Conservation (phyloP, 92 coral and sea anemone genomes). For the Virgularia gustaviana region DNA sequence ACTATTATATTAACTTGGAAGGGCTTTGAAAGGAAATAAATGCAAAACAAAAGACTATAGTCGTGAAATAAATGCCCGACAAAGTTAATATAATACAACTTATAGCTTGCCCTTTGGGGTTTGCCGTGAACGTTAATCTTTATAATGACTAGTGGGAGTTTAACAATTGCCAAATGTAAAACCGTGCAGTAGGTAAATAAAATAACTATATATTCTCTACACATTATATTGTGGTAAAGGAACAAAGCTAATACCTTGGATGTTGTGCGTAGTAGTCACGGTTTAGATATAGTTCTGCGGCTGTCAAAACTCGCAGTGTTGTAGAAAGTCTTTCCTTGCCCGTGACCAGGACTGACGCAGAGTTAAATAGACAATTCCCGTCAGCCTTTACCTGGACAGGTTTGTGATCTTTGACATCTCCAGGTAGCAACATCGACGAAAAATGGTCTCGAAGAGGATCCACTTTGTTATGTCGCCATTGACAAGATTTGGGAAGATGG, state of each 20-base stretch:
- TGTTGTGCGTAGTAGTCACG: conserved; percentile 48
- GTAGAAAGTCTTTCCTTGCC: conserved; percentile 52
- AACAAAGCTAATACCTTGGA: conserved; percentile 35
- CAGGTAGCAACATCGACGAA: conserved; percentile 1
- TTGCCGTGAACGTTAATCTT: no score
- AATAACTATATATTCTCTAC: no score
- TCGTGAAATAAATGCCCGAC: no score
- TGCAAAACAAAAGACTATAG: no score
- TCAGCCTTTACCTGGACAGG: conserved; percentile 19
- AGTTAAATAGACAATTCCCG: conserved; percentile 45
- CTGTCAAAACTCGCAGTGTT: conserved; percentile 36
- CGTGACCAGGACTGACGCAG: conserved; percentile 46
- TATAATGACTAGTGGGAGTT: no score
- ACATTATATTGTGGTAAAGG: no score
- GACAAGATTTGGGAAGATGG: background rate
- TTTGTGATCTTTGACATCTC: background rate
- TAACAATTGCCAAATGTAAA: no score
- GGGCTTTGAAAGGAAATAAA: no score
- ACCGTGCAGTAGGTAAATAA: no score
- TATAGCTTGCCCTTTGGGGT: no score
- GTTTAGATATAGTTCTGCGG: conserved; percentile 50
- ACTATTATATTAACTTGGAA: no score
- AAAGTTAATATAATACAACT: no score
- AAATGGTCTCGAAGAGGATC: background rate
- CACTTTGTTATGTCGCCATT: background rate